Base-by-base conservation (phyloP, 2,113 vertebrate species). In the Cnemophilus loriae region DNA sequence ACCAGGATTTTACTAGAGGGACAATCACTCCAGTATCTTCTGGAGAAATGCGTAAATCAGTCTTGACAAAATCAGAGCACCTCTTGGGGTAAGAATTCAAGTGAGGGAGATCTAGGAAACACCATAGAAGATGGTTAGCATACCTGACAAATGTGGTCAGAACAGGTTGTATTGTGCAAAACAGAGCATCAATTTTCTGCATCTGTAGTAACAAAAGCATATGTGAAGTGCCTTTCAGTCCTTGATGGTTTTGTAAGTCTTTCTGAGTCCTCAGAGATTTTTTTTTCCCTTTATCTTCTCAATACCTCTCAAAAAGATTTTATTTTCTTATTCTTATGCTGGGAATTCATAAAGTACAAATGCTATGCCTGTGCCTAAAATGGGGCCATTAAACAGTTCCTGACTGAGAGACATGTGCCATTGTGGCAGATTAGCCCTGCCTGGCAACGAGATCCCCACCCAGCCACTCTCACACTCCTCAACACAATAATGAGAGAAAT, bases 371-470 rank as follows among this genome's bases (percentile, higher is more conserved):
- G 27, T 69, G 44, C 16, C 39, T 53, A 27, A 53, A 64, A 74
- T 57, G 30, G 10, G 4, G 12, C 16, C 16, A 33, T 33, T 68
- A 69, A 42, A 42, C 19, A 52, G 20, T 19, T 61, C 9, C 13
- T 79, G 71, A 9, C 37, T 42, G n/a, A 42, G 28, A 57, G 4
- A 22, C 13, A 46, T 5, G 4, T 70, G 11, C 22, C 30, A n/a
- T 21, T 47, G 22, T 33, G n/a, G 10, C 8, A 5, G 6, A 18
- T 68, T n/a, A 63, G 10, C 42, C 30, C 57, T 52, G 24, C 13
- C 33, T 94, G 24, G 16, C 42, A 63, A 35, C 0, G 0, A 60
- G 33, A 46, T 5, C 7, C 16, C 8, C 42, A 42, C 16, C 11
- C 11, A 67, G 35, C 13, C 21, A 17, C 24, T 41, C 35, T 49